Evolutionary conservation across 1,140 invertebrate species (phyloP).

Genomic region (Dysdera silvatica): DNA sequence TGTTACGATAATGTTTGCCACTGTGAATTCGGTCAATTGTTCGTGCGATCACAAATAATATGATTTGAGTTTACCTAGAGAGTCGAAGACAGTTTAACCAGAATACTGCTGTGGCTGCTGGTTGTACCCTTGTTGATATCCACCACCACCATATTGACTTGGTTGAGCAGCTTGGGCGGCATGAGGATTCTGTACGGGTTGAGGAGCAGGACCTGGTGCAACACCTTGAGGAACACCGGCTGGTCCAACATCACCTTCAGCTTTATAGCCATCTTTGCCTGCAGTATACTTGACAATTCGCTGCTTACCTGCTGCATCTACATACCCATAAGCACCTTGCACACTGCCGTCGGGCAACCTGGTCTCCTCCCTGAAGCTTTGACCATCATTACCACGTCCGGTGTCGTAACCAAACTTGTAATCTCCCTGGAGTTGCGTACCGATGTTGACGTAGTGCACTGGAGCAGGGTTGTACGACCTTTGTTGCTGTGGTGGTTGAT

Average conservation of each 20-base stretch:
- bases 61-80: too few relatives aligned
- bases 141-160: too few relatives aligned
- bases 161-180: too few relatives aligned
- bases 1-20: too few relatives aligned
- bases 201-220: conserved; percentile 6
- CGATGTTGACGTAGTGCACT: conserved; percentile 31
- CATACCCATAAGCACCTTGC: conserved; percentile 55
- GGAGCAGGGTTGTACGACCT: conserved; percentile 9
- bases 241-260: conserved; percentile 41
- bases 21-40: too few relatives aligned
- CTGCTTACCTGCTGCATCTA: conserved; percentile 48
- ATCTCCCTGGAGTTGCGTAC: conserved; percentile 24
- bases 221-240: conserved; percentile 15
- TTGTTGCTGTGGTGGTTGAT: conserved; percentile 12
- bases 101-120: too few relatives aligned
- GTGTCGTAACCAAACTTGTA: conserved; percentile 35
- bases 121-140: too few relatives aligned
- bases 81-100: too few relatives aligned
- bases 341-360: conserved; percentile 36
- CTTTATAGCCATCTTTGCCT: conserved; percentile 56
- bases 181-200: too few relatives aligned
- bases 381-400: conserved; percentile 22
- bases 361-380: conserved; percentile 33
- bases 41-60: too few relatives aligned
- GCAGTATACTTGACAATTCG: conserved; percentile 56